phyloP scores from a whole-genome alignment of 2,888 invertebrate species.

The Athetis lepigone region DNA sequence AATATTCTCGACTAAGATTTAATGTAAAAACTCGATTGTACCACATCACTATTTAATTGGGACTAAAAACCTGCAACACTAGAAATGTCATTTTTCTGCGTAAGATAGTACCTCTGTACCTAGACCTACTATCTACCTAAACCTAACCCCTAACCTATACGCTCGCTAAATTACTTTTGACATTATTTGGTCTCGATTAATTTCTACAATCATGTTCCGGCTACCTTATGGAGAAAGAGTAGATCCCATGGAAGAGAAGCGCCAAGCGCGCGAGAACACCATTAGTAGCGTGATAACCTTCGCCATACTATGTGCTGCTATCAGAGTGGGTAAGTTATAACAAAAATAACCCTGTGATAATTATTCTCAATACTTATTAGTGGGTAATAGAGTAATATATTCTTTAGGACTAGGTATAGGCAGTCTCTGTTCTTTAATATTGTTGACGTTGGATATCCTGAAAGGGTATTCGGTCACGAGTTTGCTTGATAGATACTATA shows the following conservation, averaged over 20 bases:
- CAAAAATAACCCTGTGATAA: not conserved
- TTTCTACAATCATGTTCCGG: slow-evolving; percentile 80
- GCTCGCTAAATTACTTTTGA: slow-evolving; percentile 7
- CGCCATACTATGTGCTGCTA: slow-evolving; percentile 84
- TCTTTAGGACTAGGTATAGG: not conserved
- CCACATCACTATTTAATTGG: too few relatives aligned
- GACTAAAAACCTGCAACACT: too few relatives aligned
- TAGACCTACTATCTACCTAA: too few relatives aligned
- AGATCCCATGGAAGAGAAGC: slow-evolving; percentile 87
- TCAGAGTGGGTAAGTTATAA: slow-evolving; percentile 81
- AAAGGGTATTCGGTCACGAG: too few relatives aligned
- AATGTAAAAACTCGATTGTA: too few relatives aligned
- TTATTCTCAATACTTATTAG: not conserved
- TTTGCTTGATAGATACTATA: too few relatives aligned
- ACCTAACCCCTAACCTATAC: slow-evolving; percentile 19
- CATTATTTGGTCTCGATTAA: slow-evolving; percentile 27
- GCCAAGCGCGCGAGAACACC: slow-evolving; percentile 87
- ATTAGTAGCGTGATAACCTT: slow-evolving; percentile 86
- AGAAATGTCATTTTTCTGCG: too few relatives aligned
- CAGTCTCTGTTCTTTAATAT: not conserved
- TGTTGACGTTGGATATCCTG: not conserved
- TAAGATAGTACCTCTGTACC: too few relatives aligned
- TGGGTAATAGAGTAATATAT: not conserved
- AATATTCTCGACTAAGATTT: too few relatives aligned
- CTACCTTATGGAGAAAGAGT: slow-evolving; percentile 85